phyloP scores from a whole-genome alignment of 1,140 invertebrate genomes.

The Hesperophylax magnus region DNA sequence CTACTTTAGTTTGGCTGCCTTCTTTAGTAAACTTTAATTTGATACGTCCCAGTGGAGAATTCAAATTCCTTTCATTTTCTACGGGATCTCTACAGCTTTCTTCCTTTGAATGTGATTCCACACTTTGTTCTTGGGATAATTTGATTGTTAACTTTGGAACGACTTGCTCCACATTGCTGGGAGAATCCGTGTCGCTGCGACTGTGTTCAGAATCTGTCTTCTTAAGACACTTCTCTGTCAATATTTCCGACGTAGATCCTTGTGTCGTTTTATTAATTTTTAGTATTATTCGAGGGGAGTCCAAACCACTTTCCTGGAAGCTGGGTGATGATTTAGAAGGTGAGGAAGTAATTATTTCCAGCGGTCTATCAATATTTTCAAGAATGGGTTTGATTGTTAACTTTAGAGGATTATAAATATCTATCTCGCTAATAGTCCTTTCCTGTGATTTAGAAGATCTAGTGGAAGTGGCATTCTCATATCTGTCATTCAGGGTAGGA shows the following conservation, averaged over 20 bases:
- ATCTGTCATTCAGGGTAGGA: neutral
- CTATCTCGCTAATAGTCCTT: neutral
- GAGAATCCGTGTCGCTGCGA: slow-evolving; percentile 1
- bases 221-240: slow-evolving; percentile 65
- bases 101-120: neutral
- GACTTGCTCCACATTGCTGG: slow-evolving; percentile 24
- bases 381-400: slow-evolving; percentile 59
- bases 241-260: slow-evolving; percentile 68
- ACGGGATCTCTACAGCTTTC: slow-evolving; percentile 29
- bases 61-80: slow-evolving; percentile 31
- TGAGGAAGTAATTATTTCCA: slow-evolving; percentile 65
- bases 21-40: slow-evolving; percentile 53
- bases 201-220: slow-evolving; percentile 52
- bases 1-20: slow-evolving; percentile 43
- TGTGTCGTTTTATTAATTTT: slow-evolving; percentile 71
- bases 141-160: slow-evolving; percentile 55
- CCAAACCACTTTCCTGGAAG: slow-evolving; percentile 65
- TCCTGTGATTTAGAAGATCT: slow-evolving; percentile 24
- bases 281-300: slow-evolving; percentile 70
- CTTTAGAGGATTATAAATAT: slow-evolving; percentile 41
- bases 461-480: slow-evolving; percentile 16
- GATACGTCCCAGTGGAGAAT: slow-evolving; percentile 49
- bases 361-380: slow-evolving; percentile 65
- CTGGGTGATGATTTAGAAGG: slow-evolving; percentile 62
- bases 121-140: slow-evolving; percentile 45